Conservation (phyloP, 2,113 vertebrate genomes). For the Bungarus multicinctus region DNA sequence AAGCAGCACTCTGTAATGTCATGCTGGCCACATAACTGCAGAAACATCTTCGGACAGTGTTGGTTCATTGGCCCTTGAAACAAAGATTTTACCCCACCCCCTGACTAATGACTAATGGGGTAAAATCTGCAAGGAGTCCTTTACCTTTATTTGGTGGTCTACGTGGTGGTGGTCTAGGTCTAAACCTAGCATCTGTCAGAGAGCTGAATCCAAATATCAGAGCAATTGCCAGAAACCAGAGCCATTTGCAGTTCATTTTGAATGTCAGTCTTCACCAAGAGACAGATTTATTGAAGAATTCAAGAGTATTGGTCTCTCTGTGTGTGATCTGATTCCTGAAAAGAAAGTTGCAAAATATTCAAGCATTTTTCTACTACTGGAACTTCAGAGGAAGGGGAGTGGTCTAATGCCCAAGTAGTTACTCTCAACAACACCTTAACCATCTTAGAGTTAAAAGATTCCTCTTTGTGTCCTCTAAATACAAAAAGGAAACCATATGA, state of each 20-base stretch:
- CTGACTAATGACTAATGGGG: background rate
- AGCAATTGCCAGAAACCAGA: constrained; percentile 19
- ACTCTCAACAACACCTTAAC: background rate
- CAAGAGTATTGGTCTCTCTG: background rate
- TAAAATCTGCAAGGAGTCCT: background rate
- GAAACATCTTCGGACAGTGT: background rate
- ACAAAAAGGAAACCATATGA: background rate
- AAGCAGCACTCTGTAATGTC: background rate
- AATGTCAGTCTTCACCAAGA: background rate
- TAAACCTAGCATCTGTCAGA: background rate
- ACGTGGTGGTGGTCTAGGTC: background rate
- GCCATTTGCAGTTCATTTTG: background rate
- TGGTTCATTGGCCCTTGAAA: background rate
- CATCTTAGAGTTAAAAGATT: background rate
- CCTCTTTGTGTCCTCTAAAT: background rate
- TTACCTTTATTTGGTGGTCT: background rate
- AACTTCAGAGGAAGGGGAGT: background rate
- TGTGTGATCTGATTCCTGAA: background rate
- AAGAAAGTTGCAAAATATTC: background rate
- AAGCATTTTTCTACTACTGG: background rate
- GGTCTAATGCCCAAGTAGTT: background rate
- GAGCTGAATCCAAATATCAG: constrained; percentile 8
- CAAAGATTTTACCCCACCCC: background rate
- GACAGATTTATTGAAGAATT: background rate
- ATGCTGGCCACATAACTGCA: background rate